phyloP scores from a whole-genome alignment of 2,888 invertebrate genomes.

The Nemotelus nigrinus region DNA sequence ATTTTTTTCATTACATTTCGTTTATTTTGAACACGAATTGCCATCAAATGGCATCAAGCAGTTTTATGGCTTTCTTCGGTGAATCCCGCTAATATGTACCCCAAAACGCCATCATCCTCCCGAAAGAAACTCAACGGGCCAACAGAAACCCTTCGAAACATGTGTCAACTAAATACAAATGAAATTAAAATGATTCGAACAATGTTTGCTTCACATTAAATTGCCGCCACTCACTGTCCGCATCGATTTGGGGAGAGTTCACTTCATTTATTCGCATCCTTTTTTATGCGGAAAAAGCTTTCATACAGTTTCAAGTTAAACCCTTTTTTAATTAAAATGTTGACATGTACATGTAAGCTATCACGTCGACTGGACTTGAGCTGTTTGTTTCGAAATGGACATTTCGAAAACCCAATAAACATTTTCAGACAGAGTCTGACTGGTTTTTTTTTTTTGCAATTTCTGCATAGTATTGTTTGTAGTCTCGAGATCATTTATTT shows the following conservation, averaged over 20 bases:
- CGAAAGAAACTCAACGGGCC: background rate
- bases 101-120: too few relatives aligned
- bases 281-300: conserved; percentile 29
- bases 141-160: conserved; percentile 39
- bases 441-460: conserved; percentile 21
- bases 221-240: conserved; percentile 12
- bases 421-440: conserved; percentile 40
- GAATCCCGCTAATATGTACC: too few relatives aligned
- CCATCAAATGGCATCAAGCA: too few relatives aligned
- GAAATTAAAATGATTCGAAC: conserved; percentile 51
- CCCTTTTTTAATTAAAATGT: conserved; percentile 65
- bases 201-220: conserved; percentile 49
- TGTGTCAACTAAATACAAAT: conserved; percentile 51
- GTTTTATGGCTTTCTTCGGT: too few relatives aligned
- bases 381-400: conserved; percentile 30
- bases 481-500: conserved; percentile 27
- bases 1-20: too few relatives aligned
- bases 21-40: too few relatives aligned
- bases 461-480: conserved; percentile 29
- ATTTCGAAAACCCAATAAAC: conserved; percentile 50
- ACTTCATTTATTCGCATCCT: conserved; percentile 51
- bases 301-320: conserved; percentile 11
- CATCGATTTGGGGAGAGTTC: background rate
- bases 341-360: conserved; percentile 63
- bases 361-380: conserved; percentile 25